A percentile compares a stretch with the other conserved stretches of the same genome.
Conservation (phyloP, 2,797 vertebrate genomes). For the Eospalax fontanierii region DNA sequence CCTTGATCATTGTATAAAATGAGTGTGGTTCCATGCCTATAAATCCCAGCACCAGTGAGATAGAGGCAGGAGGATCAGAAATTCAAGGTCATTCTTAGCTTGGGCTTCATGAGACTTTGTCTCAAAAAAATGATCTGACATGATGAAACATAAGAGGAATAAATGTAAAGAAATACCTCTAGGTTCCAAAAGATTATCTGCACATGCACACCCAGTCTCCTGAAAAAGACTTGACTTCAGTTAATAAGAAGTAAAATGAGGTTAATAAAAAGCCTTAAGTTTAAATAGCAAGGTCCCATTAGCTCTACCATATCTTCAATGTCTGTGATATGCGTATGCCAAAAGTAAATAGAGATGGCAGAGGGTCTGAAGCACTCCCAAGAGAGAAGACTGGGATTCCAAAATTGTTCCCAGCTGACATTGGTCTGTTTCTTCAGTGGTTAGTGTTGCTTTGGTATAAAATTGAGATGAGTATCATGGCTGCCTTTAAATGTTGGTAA, state of each 20-base stretch:
- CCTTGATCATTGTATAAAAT: background rate
- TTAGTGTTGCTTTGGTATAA: background rate
- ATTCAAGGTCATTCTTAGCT: background rate
- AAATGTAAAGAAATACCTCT: background rate
- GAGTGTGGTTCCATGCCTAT: background rate
- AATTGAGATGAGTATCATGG: background rate
- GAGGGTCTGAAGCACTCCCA: background rate
- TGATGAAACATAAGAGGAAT: slow-evolving; percentile 19
- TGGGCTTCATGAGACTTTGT: background rate
- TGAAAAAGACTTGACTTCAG: background rate
- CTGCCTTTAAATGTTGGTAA: slow-evolving; percentile 23
- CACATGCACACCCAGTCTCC: background rate
- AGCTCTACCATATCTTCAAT: background rate
- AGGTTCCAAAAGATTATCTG: background rate
- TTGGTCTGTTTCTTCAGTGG: background rate
- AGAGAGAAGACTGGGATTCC: background rate
- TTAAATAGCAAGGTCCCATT: background rate
- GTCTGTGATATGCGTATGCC: background rate
- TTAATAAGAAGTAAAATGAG: slow-evolving; percentile 48
- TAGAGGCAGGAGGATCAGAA: background rate
- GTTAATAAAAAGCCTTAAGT: background rate
- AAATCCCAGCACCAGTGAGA: background rate
- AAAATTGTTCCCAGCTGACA: background rate
- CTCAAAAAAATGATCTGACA: background rate
- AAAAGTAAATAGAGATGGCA: background rate